Evolutionary conservation across 2,888 invertebrate genomes (phyloP).

Genomic region (Mythimna lalbum): DNA sequence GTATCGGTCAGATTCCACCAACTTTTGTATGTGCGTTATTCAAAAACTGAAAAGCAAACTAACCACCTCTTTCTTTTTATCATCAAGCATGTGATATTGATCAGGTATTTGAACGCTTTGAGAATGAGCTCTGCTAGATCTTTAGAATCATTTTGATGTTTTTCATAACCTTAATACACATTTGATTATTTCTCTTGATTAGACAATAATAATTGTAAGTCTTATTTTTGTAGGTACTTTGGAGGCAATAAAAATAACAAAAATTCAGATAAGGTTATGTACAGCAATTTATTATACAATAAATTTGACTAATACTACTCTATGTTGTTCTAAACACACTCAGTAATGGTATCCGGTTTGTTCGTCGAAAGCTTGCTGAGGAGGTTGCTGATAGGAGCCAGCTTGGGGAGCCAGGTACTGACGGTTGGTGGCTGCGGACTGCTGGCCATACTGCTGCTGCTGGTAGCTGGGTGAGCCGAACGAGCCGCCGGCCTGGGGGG

Average conservation of each 20-base stretch:
- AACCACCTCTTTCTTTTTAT: no score
- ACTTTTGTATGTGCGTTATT: no score
- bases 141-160: no score
- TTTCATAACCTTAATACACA: no score
- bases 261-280: not conserved
- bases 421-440: constrained; percentile 74
- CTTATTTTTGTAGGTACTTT: not conserved
- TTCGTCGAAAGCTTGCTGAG: constrained; percentile 86
- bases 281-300: constrained; percentile 31
- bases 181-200: no score
- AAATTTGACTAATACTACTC: constrained; percentile 9
- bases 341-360: constrained; percentile 85
- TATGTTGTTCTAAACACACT: constrained; percentile 15
- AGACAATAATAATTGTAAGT: not conserved
- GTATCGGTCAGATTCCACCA: no score
- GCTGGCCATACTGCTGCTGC: constrained; percentile 56
- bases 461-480: constrained; percentile 34
- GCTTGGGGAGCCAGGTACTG: constrained; percentile 82
- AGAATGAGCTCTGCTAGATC: no score
- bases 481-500: constrained; percentile 39
- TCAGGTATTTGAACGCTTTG: no score
- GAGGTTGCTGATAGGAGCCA: constrained; percentile 72
- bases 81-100: no score
- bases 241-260: not conserved
- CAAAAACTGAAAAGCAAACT: no score